Percentiles rank a stretch among this genome's conserved stretches.
phyloP scores from a whole-genome alignment of 2,888 invertebrate species.

The Halictus ligatus region DNA sequence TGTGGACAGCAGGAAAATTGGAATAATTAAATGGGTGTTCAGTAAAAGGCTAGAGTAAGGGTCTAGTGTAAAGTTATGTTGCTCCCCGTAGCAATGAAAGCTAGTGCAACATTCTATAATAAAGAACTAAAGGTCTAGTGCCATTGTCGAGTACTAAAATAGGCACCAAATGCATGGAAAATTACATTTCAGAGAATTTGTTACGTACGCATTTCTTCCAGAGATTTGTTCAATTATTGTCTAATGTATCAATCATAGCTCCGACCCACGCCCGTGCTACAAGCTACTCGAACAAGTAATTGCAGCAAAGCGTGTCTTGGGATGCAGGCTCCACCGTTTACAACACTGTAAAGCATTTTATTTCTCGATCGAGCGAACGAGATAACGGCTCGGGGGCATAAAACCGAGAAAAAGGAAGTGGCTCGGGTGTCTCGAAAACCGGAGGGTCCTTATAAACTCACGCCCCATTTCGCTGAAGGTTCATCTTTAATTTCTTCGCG shows the following conservation, averaged over 20 bases:
- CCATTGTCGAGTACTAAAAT: too few species aligned
- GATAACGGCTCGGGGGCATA: conserved; percentile 45
- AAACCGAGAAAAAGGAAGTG: conserved; percentile 57
- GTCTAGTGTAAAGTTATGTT: too few species aligned
- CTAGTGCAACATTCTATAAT: too few species aligned
- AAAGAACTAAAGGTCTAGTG: too few species aligned
- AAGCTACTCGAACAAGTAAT: neutral
- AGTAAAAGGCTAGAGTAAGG: too few species aligned
- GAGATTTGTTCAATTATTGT: too few species aligned
- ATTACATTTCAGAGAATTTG: too few species aligned
- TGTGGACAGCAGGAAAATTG: too few species aligned
- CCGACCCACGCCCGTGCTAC: neutral
- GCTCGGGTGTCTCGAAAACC: conserved; percentile 60
- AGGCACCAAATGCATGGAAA: too few species aligned
- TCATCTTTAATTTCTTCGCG: conserved; percentile 84
- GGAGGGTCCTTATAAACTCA: conserved; percentile 82
- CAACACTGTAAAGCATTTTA: conserved; percentile 49
- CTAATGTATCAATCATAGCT: neutral
- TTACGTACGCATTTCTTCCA: too few species aligned
- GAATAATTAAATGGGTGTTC: too few species aligned
- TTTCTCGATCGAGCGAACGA: conserved; percentile 57
- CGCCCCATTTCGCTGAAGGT: conserved; percentile 84
- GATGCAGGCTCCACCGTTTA: neutral
- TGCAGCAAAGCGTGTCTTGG: neutral
- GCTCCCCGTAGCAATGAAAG: too few species aligned